phyloP scores from a whole-genome alignment of 2,888 invertebrate species.

The Tipula confusa region DNA sequence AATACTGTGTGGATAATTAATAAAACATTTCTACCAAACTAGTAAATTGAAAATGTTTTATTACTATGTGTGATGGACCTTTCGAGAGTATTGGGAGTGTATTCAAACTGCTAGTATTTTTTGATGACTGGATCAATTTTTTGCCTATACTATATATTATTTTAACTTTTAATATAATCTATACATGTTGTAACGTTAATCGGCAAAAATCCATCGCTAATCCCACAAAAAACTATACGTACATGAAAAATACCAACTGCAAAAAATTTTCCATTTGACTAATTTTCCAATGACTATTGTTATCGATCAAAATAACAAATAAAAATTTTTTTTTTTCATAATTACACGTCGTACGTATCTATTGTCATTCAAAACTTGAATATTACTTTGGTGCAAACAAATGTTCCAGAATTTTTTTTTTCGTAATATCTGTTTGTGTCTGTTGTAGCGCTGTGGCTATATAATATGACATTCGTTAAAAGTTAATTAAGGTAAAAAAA shows the following conservation, averaged over 20 bases:
- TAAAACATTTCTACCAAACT: too few relatives aligned
- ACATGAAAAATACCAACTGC: background rate
- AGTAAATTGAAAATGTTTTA: too few relatives aligned
- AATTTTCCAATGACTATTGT: slow-evolving; percentile 8
- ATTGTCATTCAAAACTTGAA: slow-evolving; percentile 3
- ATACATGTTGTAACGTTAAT: background rate
- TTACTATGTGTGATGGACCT: too few relatives aligned
- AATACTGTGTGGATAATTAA: too few relatives aligned
- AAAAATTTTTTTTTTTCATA: background rate
- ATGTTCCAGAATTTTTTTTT: background rate
- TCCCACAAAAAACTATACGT: background rate
- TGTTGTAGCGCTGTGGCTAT: background rate
- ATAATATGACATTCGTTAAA: slow-evolving; percentile 29
- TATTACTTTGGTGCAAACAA: slow-evolving; percentile 16
- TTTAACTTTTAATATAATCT: too few relatives aligned
- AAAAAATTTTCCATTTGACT: background rate
- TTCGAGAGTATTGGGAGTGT: too few relatives aligned
- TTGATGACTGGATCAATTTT: too few relatives aligned
- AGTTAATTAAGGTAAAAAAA: slow-evolving; percentile 25
- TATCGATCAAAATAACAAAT: background rate
- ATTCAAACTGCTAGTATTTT: too few relatives aligned
- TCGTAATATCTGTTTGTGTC: slow-evolving; percentile 21
- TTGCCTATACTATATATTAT: too few relatives aligned
- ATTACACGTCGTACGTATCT: slow-evolving; percentile 1
- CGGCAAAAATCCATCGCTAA: background rate